Percentiles rank a stretch among this genome's conserved stretches.
Evolutionary conservation across 2,113 vertebrate genomes (phyloP).

Genomic region (Phainopepla nitens): DNA sequence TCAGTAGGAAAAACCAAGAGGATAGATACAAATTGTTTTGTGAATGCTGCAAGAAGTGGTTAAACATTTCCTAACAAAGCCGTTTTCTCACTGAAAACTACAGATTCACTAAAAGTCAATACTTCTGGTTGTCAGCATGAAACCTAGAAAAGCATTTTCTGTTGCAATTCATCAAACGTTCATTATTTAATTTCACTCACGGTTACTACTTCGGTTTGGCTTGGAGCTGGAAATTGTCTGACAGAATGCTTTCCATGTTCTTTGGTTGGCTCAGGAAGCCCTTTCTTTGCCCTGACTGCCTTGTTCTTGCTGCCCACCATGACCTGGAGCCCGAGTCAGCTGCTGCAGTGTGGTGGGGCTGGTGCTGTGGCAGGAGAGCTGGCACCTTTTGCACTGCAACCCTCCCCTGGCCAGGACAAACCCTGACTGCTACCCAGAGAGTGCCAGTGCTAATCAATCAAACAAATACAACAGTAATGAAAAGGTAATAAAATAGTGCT

Average conservation of each 20-base stretch:
- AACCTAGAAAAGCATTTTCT: background rate
- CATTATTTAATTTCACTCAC: background rate
- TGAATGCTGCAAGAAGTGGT: background rate
- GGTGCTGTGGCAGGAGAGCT: background rate
- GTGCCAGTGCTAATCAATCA: background rate
- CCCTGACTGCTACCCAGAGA: background rate
- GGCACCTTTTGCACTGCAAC: background rate
- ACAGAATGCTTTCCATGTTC: background rate
- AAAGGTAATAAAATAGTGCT: background rate
- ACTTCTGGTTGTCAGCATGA: background rate
- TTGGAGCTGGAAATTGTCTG: background rate
- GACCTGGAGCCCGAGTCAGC: background rate
- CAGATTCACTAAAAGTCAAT: background rate
- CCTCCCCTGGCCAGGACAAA: background rate
- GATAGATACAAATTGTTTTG: background rate
- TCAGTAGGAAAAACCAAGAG: background rate
- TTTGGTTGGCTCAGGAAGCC: background rate
- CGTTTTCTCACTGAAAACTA: background rate
- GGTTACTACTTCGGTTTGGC: background rate
- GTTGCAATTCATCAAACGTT: background rate
- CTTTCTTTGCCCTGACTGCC: background rate
- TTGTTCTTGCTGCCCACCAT: background rate
- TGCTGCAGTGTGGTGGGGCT: fast-evolving
- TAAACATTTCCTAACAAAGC: slow-evolving; percentile 4
- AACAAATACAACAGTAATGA: background rate